These are phyloP conservation scores for Empis stercorea DNA, from an alignment of 2,888 invertebrate species.

Conservation along the genomic window DNA sequence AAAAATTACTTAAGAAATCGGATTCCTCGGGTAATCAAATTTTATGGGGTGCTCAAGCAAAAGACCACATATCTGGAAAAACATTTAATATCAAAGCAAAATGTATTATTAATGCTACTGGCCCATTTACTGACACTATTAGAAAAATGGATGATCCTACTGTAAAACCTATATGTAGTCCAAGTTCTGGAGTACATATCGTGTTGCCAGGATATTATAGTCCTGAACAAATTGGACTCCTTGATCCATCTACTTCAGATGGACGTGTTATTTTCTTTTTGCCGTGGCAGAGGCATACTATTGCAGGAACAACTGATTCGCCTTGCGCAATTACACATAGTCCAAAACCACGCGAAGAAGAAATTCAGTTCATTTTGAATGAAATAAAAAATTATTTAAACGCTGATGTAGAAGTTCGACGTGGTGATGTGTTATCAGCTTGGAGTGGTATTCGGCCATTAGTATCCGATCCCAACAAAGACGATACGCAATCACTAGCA, in stretches of 20 bases:
- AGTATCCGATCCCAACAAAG: slow-evolving; percentile 94
- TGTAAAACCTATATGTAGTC: slow-evolving; percentile 78
- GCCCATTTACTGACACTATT: slow-evolving; percentile 89
- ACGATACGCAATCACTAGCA: slow-evolving; percentile 92
- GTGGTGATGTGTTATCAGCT: slow-evolving; percentile 96
- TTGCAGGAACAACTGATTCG: slow-evolving; percentile 93
- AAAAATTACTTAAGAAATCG: slow-evolving; percentile 57
- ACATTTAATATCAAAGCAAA: slow-evolving; percentile 81
- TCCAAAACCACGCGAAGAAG: slow-evolving; percentile 92
- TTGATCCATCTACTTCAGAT: slow-evolving; percentile 96
- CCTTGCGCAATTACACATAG: slow-evolving; percentile 86
- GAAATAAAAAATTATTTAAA: slow-evolving; percentile 96
- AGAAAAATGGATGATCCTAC: slow-evolving; percentile 86
- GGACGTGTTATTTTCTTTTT: slow-evolving; percentile 99
- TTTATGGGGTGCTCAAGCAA: slow-evolving; percentile 55
- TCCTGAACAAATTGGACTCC: slow-evolving; percentile 92
- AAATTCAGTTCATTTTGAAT: slow-evolving; percentile 93
- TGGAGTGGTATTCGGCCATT: slow-evolving; percentile 97
- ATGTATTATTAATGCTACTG: slow-evolving; percentile 94
- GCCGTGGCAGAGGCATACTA: slow-evolving; percentile 91
- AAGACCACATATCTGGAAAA: slow-evolving; percentile 69
- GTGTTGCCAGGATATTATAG: slow-evolving; percentile 96
- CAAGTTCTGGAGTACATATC: slow-evolving; percentile 95
- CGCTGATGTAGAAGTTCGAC: slow-evolving; percentile 89
- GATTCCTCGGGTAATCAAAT: slow-evolving; percentile 38